Base-by-base conservation (phyloP, 2,797 vertebrate genomes). In the Clarias platycephalus region DNA sequence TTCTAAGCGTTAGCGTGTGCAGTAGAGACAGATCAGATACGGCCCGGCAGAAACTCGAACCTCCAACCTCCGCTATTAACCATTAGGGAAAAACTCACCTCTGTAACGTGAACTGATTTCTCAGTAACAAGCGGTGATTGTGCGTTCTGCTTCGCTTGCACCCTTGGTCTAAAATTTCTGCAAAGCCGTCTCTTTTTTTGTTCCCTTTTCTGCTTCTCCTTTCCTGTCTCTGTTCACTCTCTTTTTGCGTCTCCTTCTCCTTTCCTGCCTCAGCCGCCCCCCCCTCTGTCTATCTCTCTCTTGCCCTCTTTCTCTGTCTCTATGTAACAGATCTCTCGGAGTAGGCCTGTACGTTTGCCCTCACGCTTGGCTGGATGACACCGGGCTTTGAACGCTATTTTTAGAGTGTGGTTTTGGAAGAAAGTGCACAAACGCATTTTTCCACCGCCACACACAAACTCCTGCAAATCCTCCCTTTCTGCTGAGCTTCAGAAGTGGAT, bases 331-430 rank as follows among this genome's bases (percentile, higher is more conserved):
- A 90, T 87, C 83, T 86, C 82, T 88, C 67, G 62, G 86, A 84
- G 86, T 85, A 89, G 88, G 86, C 84, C 86, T 84, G 83, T 83
- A 72, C 83, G 34, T 84, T 88, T 83, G 80, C 83, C 85, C 87
- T 90, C 88, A 88, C 63, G 82, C 88, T 86, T 83, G 85, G 85
- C 84, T 88, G 86, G 84, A 81, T 64, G 75, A 87, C 78, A 53
- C 86, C 79, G 74, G 64, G 82, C 86, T 89, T 89, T 87, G 88
- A 89, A 88, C 28, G 34, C 89, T 90, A 90, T 90, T 90, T 90
- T 89, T 90, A 89, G 85, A 53, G 53, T 71, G 88, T 24, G 88
- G 85, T 87, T 78, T 90, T 88, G 72, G 63, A 81, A 74, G 83
- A 90, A 90, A 85, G 84, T 87, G 84, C 84, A 83, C 87, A 78